Base-by-base conservation (phyloP, 2,113 vertebrate species). In the Nematolebias whitei region DNA sequence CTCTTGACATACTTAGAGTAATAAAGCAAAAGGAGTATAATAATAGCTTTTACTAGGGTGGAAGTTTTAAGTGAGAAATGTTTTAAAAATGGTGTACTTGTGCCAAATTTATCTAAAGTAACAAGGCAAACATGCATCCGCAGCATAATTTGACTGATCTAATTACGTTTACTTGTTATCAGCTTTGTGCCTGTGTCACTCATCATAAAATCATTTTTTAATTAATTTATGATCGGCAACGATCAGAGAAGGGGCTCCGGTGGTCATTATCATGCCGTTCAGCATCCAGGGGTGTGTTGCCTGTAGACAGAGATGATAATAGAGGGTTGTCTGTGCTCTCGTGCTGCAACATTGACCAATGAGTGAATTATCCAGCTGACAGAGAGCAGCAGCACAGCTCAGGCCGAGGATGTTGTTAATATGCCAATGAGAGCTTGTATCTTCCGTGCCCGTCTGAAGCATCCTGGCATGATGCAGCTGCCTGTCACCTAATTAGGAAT, bases 311-410 rank as follows among this genome's bases (percentile, higher is more conserved):
- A 63, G 26, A 76, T 86, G 82, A 89, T 87, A 89, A 91, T 86
- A 80, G 88, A 75, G 82, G 87, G 67, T 80, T 89, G 84, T 90
- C 83, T 87, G 83, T 83, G 73, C 84, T 81, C 82, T 68, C 80
- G 51, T 49, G 20, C 82, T 32, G 40, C 76, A 50, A 64, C 39
- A 77, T 79, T 80, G 85, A 89, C 87, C 87, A 77, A 80, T 77
- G 77, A 85, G 77, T 85, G 86, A 87, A 88, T 90, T 76, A 86
- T 87, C 86, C 84, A 83, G 84, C 87, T 91, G 86, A 89, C 85
- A 82, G 80, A 64, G 82, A 87, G 85, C 83, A 80, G 76, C 83
- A 78, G 77, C 75, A 11, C 70, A 62, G 80, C 80, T 78, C 59
- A 35, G 72, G 72, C 77, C 16, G 71, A 83, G 87, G 82, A 86